Evolutionary conservation across 2,113 vertebrate species (phyloP), one percentile per base, ranked within the genome.

Genomic region (Chlamydotis undulata): DNA sequence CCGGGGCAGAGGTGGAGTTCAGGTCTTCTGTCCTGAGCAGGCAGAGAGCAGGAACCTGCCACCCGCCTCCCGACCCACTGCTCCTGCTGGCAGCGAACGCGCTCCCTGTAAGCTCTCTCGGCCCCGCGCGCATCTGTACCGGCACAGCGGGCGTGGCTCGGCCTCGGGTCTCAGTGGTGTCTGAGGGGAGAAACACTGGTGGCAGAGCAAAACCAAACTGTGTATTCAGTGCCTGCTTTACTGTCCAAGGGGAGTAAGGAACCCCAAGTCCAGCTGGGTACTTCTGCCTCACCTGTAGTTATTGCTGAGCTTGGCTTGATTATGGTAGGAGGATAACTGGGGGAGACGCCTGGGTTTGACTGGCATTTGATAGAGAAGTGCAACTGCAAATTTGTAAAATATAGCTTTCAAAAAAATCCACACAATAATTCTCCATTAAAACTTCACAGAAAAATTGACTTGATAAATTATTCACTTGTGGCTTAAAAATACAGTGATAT

Each of bases 301-400:
- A 3, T 0, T 43, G 60, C 26, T 10, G 78, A 45, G 69, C 59
- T 0, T 2, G n/a, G 3, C 57, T 10, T 45, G 0, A 2, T 23
- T 5, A 7, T 10, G 63, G 8, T 9, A 31, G 61, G 33, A 73
- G 14, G 29, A 37, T 3, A 29, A 25, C 31, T 1, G 17, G 7
- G 56, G 23, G 28, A 28, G 28, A 56, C 53, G 60, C 41, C 41
- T n/a, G 55, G 35, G 10, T 26, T 31, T 50, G 49, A 16, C 49
- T 80, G 68, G 15, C 29, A 22, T 63, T 37, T 49, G 56, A 57
- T 53, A 61, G 39, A 15, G 39, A 80, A 22, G 41, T 43, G 25
- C 53, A 63, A 10, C 71, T 57, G 24, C 76, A 53, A 19, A 24
- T 25, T 29, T 55, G 31, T 37, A 23, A 52, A 59, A 76, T n/a